phyloP scores from a whole-genome alignment of 2,888 invertebrate species.

The Colostygia pectinataria region DNA sequence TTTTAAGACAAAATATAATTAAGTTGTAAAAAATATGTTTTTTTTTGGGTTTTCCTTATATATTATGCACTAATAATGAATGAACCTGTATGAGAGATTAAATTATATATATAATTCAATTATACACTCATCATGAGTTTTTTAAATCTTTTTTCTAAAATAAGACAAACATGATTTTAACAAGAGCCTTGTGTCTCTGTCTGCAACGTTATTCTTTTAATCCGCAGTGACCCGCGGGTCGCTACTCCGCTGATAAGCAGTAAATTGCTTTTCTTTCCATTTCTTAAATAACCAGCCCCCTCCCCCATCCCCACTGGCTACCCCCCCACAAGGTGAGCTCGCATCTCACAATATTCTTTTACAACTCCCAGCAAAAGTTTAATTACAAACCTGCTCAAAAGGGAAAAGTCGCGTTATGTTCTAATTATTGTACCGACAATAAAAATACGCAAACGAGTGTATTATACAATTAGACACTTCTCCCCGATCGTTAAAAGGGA shows the following conservation, averaged over 20 bases:
- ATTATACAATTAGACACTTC: slow-evolving; percentile 83
- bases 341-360: slow-evolving; percentile 70
- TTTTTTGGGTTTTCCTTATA: too few relatives aligned
- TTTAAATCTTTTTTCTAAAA: too few relatives aligned
- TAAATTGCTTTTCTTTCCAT: slow-evolving; percentile 80
- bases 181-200: slow-evolving; percentile 29
- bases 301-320: slow-evolving; percentile 40
- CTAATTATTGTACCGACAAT: slow-evolving; percentile 82
- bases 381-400: slow-evolving; percentile 74
- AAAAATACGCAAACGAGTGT: slow-evolving; percentile 84
- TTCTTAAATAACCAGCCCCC: slow-evolving; percentile 69
- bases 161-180: slow-evolving; percentile 4
- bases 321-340: slow-evolving; percentile 54
- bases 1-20: too few relatives aligned
- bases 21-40: too few relatives aligned
- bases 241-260: slow-evolving; percentile 73
- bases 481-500: slow-evolving; percentile 82
- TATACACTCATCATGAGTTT: too few relatives aligned
- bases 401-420: slow-evolving; percentile 76
- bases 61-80: too few relatives aligned
- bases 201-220: slow-evolving; percentile 57
- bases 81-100: too few relatives aligned
- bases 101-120: too few relatives aligned
- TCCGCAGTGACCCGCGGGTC: slow-evolving; percentile 63
- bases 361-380: slow-evolving; percentile 70